Evolutionary conservation across 2,797 vertebrate genomes (phyloP).

Genomic region (Argyrosomus regius): DNA sequence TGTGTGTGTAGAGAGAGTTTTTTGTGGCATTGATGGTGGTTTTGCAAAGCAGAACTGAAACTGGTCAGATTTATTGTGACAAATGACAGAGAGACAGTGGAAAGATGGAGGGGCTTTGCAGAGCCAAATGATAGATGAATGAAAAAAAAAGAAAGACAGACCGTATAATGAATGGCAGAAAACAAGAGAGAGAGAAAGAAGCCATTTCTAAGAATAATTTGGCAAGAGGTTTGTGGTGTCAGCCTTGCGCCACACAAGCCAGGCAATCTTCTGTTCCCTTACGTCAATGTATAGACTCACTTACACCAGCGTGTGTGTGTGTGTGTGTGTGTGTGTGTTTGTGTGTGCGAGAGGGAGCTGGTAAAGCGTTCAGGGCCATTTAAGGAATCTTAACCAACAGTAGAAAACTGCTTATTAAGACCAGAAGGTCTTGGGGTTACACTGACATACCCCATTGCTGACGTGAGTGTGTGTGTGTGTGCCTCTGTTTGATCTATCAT

Average conservation of each 20-base stretch:
- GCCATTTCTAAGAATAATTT: constrained; percentile 57
- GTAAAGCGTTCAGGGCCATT: constrained; percentile 47
- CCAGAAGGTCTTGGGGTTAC: constrained; percentile 65
- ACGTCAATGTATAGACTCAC: constrained; percentile 48
- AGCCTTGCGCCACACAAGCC: constrained; percentile 40
- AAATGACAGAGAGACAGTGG: constrained; percentile 47
- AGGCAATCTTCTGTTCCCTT: constrained; percentile 57
- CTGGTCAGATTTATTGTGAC: constrained; percentile 61
- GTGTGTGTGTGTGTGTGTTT: constrained; percentile 11
- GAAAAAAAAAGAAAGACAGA: constrained; percentile 1
- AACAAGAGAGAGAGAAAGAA: constrained; percentile 27
- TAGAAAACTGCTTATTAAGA: constrained; percentile 67
- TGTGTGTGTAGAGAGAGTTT: constrained; percentile 21
- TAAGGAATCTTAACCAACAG: constrained; percentile 55
- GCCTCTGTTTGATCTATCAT: constrained; percentile 66
- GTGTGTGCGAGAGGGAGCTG: constrained; percentile 16
- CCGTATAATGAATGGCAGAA: constrained; percentile 23
- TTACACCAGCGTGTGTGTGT: constrained; percentile 16
- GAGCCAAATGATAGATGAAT: constrained; percentile 21
- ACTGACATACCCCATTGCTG: constrained; percentile 55
- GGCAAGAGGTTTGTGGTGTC: constrained; percentile 59
- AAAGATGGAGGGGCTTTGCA: constrained; percentile 17
- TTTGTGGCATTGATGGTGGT: constrained; percentile 50
- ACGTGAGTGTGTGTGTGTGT: constrained; percentile 38
- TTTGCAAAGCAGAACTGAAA: constrained; percentile 53